Evolutionary conservation across 2,797 vertebrate species (phyloP).

Genomic region (Halcyon smyrnensis): DNA sequence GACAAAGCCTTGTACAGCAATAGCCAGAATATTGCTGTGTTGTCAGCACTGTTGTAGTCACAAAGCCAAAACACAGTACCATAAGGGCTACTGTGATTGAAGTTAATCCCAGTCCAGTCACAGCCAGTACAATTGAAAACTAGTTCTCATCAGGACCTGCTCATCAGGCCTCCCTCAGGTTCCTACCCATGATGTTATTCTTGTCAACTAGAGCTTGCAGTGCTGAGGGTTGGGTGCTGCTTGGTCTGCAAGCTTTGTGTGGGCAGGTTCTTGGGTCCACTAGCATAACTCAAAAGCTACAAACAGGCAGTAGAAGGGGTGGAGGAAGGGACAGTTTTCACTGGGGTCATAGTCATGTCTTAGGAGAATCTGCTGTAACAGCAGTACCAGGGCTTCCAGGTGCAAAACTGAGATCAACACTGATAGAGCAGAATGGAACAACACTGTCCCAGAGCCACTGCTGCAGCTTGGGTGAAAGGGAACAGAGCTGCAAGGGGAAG

Average conservation of each 20-base stretch:
- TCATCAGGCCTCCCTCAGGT: background rate
- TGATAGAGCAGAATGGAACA: background rate
- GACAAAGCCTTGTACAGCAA: background rate
- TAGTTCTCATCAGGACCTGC: background rate
- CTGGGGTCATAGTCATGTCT: background rate
- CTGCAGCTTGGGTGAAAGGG: background rate
- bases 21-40: background rate
- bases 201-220: background rate
- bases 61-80: background rate
- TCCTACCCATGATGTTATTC: accelerated
- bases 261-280: accelerated
- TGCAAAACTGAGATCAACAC: background rate
- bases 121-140: background rate
- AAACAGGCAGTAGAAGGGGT: background rate
- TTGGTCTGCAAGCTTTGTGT: background rate
- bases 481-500: background rate
- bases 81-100: background rate
- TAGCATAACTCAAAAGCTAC: background rate
- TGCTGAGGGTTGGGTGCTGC: background rate
- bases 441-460: background rate
- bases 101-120: background rate
- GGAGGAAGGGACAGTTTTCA: background rate
- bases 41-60: background rate
- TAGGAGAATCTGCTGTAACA: background rate
- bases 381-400: background rate